Base-by-base conservation (phyloP, 2,797 vertebrate genomes). In the Vespertilio murinus region DNA sequence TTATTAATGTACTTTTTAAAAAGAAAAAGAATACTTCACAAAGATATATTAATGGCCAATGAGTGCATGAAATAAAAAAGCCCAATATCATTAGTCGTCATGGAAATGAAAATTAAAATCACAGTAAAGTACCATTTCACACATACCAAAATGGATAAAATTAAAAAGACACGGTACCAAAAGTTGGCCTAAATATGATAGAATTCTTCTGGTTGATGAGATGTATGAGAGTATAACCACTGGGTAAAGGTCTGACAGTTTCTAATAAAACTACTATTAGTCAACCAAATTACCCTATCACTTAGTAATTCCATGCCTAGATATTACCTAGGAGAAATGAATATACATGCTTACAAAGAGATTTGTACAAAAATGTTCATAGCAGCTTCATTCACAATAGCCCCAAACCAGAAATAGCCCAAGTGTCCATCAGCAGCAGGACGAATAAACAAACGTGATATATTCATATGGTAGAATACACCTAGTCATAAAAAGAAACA, bases 31-130 rank as follows among this genome's bases (percentile, higher is more conserved):
- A 64, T 61, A 61, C 47, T 86, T 93, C 30, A 81, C 35, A 90
- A 74, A 81, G 61, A 79, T 83, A 52, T n/a, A 38, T 28, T 45
- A 30, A 45, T 14, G 28, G 42, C 35, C 9, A 79, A 13, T 67
- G 49, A 77, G 18, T 5, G 69, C 45, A 80, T 61, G 1, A 13
- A 16, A 49, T 67, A 88, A 74, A 83, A 54, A 69, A 7, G 12
- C 10, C 22, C 25, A 18, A 49, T 59, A 47, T 54, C 4, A n/a
- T 45, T 40, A 81, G 16, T 64, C 13, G 12, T 77, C 14, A 65
- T 56, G 45, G 45, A 90, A 92, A 82, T 56, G 49, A 85, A 54
- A 75, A 80, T 42, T 38, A n/a, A 93, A 82, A 79, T 42, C 71
- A 73, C 8, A 78, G 8, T 5, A 35, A 73, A 8, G 17, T 30